Base-by-base conservation (phyloP, 2,888 invertebrate species). In the Aricia artaxerxes region DNA sequence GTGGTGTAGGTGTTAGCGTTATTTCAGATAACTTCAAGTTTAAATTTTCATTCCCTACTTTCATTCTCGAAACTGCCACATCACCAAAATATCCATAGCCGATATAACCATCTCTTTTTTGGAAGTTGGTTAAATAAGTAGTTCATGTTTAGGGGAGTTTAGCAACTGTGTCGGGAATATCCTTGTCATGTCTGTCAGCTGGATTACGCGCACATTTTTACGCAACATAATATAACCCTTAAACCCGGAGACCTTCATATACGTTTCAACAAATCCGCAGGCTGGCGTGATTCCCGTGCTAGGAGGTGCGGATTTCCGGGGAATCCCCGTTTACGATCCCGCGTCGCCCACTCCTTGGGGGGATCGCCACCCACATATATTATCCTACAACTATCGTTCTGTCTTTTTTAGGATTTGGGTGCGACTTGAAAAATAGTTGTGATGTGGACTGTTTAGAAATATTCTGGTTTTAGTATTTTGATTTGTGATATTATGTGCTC, bases 281-380 rank as follows among this genome's bases (percentile, higher is more conserved):
- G 81, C 79, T 80, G 86, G 84, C 85, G 87, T 92, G 92, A 92
- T 92, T 92, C 92, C 89, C 87, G 89, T 85, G 88, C 86, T 86
- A 91, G 90, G 92, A 91, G 91, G 91, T 92, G 91, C 88, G 92
- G 92, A 92, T 92, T 92, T 92, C 89, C 80, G 88, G 85, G 87
- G 92, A 92, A 91, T 92, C 91, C 91, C 89, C 88, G 89, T 92
- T 92, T 92, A 92, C 90, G 92, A 92, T 86, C 90, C 85, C 81
- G 81, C 82, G 82, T 80, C 84, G 80, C 81, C 80, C 81, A 80
- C 81, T 53, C 53, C 24, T 4, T 79, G 79, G 83, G 81, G 40
- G 57, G 57, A 49, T n/a, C 40, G 38, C 44, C 73, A 73, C 73
- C 73, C 73, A 44, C 73, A 44, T 73, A n/a, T 40, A 73, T 44